Conservation (phyloP, 2,113 vertebrate species). For the Procavia capensis region DNA sequence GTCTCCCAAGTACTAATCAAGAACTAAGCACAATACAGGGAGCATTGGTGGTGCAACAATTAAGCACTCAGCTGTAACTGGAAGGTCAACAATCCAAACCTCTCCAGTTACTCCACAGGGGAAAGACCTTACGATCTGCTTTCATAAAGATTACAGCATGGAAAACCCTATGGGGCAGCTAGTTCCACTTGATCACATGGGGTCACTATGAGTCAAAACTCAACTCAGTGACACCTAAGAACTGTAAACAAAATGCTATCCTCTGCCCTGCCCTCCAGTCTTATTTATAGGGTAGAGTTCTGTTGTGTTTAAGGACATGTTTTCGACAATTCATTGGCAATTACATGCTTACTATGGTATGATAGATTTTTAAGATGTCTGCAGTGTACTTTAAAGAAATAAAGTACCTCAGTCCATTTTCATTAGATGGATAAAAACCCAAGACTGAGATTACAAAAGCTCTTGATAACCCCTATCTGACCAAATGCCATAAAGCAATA, state of each 20-base stretch:
- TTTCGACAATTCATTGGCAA: not conserved
- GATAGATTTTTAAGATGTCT: not conserved
- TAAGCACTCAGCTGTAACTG: too few species aligned
- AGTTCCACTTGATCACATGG: too few species aligned
- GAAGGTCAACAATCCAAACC: too few species aligned
- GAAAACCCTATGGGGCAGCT: too few species aligned
- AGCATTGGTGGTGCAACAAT: too few species aligned
- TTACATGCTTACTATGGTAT: not conserved
- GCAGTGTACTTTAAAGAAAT: slow-evolving; percentile 17
- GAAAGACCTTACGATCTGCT: too few species aligned
- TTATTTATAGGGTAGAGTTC: not conserved
- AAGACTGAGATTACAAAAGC: slow-evolving; percentile 18
- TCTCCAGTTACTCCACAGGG: too few species aligned
- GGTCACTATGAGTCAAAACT: too few species aligned
- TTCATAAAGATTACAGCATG: too few species aligned
- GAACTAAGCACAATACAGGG: not conserved
- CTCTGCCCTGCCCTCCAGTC: not conserved
- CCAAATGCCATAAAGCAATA: slow-evolving; percentile 47
- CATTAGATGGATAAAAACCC: not conserved
- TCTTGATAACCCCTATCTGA: not conserved
- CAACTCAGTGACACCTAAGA: too few species aligned
- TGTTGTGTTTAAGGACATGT: not conserved
- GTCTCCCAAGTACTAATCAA: not conserved
- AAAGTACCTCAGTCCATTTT: not conserved
- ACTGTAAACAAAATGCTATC: not conserved